Evolutionary conservation across 1,140 invertebrate genomes (phyloP).

Genomic region (Drosophila punjabiensis): DNA sequence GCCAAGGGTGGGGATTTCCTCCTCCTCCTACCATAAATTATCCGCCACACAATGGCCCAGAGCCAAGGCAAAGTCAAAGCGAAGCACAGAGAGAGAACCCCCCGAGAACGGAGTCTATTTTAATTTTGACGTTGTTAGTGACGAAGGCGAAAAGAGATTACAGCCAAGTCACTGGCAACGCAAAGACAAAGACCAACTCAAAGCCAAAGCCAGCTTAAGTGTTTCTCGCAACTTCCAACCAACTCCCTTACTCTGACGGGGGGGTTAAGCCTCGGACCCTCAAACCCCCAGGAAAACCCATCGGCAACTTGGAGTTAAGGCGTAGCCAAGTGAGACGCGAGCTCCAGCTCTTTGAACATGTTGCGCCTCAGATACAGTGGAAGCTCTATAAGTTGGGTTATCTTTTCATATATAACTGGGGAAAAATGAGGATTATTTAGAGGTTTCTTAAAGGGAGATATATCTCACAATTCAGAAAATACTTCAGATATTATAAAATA

Average conservation of each 20-base stretch:
- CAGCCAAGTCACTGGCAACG: slow-evolving; percentile 59
- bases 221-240: slow-evolving; percentile 19
- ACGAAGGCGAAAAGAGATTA: slow-evolving; percentile 64
- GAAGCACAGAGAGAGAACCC: not conserved
- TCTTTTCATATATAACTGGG: not conserved
- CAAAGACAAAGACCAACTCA: slow-evolving; percentile 38
- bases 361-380: slow-evolving; percentile 61
- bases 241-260: slow-evolving; percentile 1
- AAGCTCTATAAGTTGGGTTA: slow-evolving; percentile 8
- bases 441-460: not conserved
- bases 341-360: slow-evolving; percentile 70
- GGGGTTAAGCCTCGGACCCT: not conserved
- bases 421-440: not conserved
- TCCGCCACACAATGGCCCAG: slow-evolving; percentile 63
- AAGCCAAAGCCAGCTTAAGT: slow-evolving; percentile 72
- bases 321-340: slow-evolving; percentile 43
- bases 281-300: slow-evolving; percentile 11
- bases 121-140: slow-evolving; percentile 77
- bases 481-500: not conserved
- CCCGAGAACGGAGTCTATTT: slow-evolving; percentile 67
- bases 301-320: slow-evolving; percentile 35
- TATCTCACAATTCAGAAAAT: not conserved
- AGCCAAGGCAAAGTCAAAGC: slow-evolving; percentile 58
- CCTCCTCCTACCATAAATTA: slow-evolving; percentile 59
- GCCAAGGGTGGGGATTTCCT: slow-evolving; percentile 31